Conservation (phyloP, 2,113 vertebrate species). For the Cisticola juncidis region DNA sequence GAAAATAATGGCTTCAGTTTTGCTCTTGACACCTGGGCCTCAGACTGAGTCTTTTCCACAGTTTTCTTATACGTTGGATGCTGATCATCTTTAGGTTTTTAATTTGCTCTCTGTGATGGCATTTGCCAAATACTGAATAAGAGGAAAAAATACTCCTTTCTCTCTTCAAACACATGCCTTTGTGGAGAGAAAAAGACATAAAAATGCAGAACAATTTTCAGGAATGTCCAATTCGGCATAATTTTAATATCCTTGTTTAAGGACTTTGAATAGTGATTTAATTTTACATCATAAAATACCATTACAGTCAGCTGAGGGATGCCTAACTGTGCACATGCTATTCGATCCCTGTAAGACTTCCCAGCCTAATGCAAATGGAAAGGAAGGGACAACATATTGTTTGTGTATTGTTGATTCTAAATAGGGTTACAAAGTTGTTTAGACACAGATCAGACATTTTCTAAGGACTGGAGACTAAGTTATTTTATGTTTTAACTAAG, state of each 20-base stretch:
- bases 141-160: not conserved
- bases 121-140: not conserved
- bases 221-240: not conserved
- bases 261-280: slow-evolving; percentile 12
- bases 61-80: not conserved
- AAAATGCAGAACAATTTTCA: not conserved
- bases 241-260: not conserved
- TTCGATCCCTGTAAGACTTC: not conserved
- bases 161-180: not conserved
- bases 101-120: not conserved
- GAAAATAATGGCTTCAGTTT: not conserved
- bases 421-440: not conserved
- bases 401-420: slow-evolving; percentile 1
- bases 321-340: not conserved
- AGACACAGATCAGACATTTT: not conserved
- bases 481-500: not conserved
- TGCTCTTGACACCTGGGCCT: not conserved
- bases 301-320: not conserved
- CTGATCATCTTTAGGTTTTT: not conserved
- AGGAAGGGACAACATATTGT: not conserved
- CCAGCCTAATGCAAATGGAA: slow-evolving; percentile 6
- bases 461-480: not conserved
- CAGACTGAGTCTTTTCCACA: not conserved
- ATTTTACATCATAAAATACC: not conserved
- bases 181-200: not conserved